Evolutionary conservation across 2,888 invertebrate species (phyloP).

Genomic region (Agapetus fuscipes): DNA sequence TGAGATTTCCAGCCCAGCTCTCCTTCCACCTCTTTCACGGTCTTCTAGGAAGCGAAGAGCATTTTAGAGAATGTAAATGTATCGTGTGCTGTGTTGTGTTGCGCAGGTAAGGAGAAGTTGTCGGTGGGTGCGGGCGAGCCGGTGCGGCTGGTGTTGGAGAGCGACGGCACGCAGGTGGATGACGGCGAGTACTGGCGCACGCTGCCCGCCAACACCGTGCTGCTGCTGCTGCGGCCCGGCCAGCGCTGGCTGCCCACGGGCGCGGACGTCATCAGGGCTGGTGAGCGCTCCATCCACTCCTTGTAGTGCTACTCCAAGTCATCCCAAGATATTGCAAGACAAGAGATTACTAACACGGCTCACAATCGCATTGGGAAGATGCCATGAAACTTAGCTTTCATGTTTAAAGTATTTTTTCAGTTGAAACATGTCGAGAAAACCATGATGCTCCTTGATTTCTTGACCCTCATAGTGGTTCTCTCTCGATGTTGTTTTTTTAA

Average conservation of each 20-base stretch:
- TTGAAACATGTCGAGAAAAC: too few relatives aligned
- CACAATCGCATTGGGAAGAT: neutral
- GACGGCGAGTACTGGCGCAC: slow-evolving; percentile 95
- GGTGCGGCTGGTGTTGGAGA: slow-evolving; percentile 84
- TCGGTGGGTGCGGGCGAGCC: slow-evolving; percentile 79
- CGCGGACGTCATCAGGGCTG: slow-evolving; percentile 90
- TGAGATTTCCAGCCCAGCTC: too few relatives aligned
- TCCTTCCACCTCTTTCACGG: too few relatives aligned
- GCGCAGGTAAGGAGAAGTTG: slow-evolving; percentile 78
- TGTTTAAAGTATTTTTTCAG: neutral
- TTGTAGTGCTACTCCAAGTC: too few relatives aligned
- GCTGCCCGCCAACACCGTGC: slow-evolving; percentile 82
- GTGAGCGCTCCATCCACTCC: slow-evolving; percentile 39
- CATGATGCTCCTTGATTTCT: too few relatives aligned
- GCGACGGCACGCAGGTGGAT: slow-evolving; percentile 94
- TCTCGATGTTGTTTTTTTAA: too few relatives aligned
- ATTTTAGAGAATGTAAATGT: too few relatives aligned
- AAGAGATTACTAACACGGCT: neutral
- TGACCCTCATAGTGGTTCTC: too few relatives aligned
- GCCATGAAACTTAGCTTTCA: neutral
- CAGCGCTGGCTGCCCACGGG: slow-evolving; percentile 92
- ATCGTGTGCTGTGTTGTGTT: neutral
- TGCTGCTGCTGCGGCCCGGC: slow-evolving; percentile 78
- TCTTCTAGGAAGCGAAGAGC: too few relatives aligned
- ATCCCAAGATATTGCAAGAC: neutral